A percentile compares a stretch with the other conserved stretches of the same genome.
Evolutionary conservation across 2,113 vertebrate genomes (phyloP).

Genomic region (Synchiropus splendidus): DNA sequence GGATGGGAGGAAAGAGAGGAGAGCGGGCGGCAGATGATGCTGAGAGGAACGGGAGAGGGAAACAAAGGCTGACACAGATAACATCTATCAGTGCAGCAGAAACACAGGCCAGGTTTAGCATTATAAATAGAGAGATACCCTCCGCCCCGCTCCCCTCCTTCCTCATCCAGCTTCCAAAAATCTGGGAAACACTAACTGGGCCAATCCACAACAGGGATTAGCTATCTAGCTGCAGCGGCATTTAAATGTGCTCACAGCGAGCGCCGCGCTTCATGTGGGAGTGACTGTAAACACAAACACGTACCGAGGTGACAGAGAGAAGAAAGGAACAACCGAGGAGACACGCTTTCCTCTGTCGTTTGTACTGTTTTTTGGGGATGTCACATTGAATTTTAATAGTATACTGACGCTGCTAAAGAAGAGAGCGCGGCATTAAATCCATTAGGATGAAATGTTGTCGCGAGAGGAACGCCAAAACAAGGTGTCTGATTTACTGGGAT

Average conservation of each 20-base stretch:
- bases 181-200: conserved; percentile 54
- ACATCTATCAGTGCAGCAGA: conserved; percentile 48
- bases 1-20: conserved; percentile 15
- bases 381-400: conserved; percentile 2
- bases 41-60: conserved; percentile 38
- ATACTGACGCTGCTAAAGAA: no score
- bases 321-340: conserved; percentile 9
- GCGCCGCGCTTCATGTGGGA: conserved; percentile 38
- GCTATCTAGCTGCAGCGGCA: conserved; percentile 46
- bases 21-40: conserved; percentile 16
- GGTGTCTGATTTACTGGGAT: no score
- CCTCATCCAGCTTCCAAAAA: conserved; percentile 48
- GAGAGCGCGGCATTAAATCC: no score
- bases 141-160: conserved; percentile 14
- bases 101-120: conserved; percentile 41
- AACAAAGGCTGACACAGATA: conserved; percentile 63
- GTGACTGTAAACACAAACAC: conserved; percentile 51
- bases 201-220: conserved; percentile 65
- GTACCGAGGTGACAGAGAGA: conserved; percentile 20
- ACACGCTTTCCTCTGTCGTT: conserved; percentile 11
- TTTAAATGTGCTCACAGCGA: conserved; percentile 42
- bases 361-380: conserved; percentile 6
- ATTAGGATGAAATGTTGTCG: neutral
- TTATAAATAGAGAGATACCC: conserved; percentile 42
- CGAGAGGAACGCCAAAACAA: no score